A percentile compares a stretch with the other conserved stretches of the same genome.
Evolutionary conservation across 2,113 vertebrate species (phyloP).

Genomic region (Pangasianodon hypophthalmus): DNA sequence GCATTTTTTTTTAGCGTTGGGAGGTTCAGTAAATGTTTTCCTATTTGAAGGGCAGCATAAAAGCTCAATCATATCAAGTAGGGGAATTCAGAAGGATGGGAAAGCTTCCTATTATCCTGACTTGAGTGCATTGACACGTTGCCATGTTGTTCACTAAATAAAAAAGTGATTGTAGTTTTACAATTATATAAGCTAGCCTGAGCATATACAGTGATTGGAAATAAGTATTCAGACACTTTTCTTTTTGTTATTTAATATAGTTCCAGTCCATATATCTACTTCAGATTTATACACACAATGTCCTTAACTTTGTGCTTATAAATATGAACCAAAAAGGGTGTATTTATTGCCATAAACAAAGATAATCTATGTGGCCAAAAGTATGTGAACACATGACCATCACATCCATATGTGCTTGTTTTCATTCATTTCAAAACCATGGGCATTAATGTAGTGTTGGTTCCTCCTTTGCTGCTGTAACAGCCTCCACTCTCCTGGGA

Average conservation of each 20-base stretch:
- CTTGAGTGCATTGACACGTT: not conserved
- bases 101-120: not conserved
- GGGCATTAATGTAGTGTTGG: not conserved
- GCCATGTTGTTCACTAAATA: not conserved
- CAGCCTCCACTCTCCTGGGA: too few relatives aligned
- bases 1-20: not conserved
- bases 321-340: too few relatives aligned
- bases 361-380: not conserved
- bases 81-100: not conserved
- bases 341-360: not conserved
- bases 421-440: not conserved
- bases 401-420: not conserved
- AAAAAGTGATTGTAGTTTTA: not conserved
- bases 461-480: not conserved
- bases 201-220: not conserved
- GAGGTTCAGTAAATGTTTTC: not conserved
- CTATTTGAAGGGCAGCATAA: not conserved
- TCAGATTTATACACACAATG: too few relatives aligned
- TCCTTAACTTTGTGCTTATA: too few relatives aligned
- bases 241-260: not conserved
- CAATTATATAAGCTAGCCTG: not conserved
- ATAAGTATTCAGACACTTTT: not conserved
- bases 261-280: too few relatives aligned
- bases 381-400: not conserved
- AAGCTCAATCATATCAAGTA: not conserved